Conservation (phyloP, 2,888 invertebrate species). For the Eilema sororculum region DNA sequence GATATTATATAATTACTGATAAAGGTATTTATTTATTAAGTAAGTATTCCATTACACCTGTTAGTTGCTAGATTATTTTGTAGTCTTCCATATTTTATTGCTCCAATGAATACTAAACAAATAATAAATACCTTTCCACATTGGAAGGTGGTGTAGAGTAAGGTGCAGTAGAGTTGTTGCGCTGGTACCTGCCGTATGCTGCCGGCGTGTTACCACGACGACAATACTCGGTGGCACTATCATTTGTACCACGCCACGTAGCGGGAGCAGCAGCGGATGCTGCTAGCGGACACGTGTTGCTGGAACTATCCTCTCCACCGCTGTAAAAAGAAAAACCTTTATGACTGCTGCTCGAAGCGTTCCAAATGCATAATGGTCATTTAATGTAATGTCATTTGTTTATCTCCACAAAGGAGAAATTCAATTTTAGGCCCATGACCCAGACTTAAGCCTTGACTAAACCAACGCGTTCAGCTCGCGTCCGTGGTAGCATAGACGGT, state of each 20-base stretch:
- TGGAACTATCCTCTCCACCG: conserved; percentile 79
- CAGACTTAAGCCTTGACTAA: too few species aligned
- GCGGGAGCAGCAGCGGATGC: conserved; percentile 82
- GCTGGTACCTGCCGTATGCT: conserved; percentile 87
- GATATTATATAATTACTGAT: not conserved
- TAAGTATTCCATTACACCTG: conserved; percentile 7
- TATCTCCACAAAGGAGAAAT: not conserved
- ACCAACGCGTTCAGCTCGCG: too few species aligned
- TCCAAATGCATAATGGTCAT: not conserved
- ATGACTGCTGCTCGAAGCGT: not conserved
- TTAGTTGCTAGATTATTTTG: not conserved
- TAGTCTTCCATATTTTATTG: not conserved
- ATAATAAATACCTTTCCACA: conserved; percentile 74
- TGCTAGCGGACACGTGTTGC: conserved; percentile 79
- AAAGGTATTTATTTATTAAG: conserved; percentile 17
- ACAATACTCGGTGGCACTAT: conserved; percentile 82
- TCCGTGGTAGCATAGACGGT: too few species aligned
- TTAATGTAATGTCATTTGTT: not conserved
- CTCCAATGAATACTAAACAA: conserved; percentile 17
- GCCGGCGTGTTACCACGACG: conserved; percentile 84
- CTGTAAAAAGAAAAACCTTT: conserved; percentile 57
- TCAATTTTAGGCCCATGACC: too few species aligned
- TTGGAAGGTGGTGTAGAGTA: conserved; percentile 82
- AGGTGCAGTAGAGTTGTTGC: conserved; percentile 81
- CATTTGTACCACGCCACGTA: conserved; percentile 84